phyloP scores from a whole-genome alignment of 2,888 invertebrate species.

The Hedya salicella region DNA sequence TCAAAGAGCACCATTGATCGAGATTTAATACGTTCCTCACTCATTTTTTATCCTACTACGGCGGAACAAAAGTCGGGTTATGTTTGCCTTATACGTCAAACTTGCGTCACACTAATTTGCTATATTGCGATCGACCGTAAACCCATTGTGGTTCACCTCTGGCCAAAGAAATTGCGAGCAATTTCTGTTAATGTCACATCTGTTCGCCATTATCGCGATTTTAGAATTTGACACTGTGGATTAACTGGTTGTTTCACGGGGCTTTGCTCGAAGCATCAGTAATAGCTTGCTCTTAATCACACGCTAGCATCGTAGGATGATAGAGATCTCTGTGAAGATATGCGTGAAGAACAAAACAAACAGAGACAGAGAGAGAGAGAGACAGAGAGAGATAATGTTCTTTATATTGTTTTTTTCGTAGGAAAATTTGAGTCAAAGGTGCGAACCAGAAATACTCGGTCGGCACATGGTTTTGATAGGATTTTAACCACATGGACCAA shows the following conservation, averaged over 20 bases:
- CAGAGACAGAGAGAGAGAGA: no score
- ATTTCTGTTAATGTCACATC: conserved; percentile 28
- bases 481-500: no score
- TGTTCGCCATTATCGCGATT: not conserved
- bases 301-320: no score
- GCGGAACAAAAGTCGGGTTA: not conserved
- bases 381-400: no score
- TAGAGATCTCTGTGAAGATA: no score
- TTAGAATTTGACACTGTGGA: not conserved
- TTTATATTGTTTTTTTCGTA: no score
- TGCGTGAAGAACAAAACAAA: no score
- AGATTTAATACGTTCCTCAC: conserved; percentile 9
- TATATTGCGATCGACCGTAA: not conserved
- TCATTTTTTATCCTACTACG: conserved; percentile 2
- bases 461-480: no score
- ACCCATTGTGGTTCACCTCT: conserved; percentile 27
- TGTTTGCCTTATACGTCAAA: conserved; percentile 3
- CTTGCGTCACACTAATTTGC: conserved; percentile 12
- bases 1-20: conserved; percentile 5
- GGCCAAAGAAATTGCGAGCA: conserved; percentile 10
- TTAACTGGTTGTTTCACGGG: not conserved
- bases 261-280: no score
- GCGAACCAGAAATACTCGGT: no score
- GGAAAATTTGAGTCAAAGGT: no score
- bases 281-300: no score